These are phyloP conservation scores for Triops longicaudatus DNA, from an alignment of 1,140 invertebrate species.

Conservation along the genomic window DNA sequence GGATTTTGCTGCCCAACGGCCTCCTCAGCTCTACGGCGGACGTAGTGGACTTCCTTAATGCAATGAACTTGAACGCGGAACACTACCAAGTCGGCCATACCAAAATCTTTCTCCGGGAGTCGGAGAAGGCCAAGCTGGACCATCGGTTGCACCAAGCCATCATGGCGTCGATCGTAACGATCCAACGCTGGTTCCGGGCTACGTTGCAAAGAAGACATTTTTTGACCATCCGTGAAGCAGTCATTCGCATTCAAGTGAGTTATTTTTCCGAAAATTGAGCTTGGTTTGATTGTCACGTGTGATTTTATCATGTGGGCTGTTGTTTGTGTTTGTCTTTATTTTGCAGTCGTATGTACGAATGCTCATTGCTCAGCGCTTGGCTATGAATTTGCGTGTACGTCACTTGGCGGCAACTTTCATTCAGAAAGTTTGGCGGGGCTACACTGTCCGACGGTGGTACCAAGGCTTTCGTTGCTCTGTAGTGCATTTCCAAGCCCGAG, in stretches of 20 bases:
- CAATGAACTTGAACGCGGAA: constrained; percentile 69
- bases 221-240: constrained; percentile 59
- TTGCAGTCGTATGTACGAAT: constrained; percentile 55
- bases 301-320: constrained; percentile 21
- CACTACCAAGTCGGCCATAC: constrained; percentile 85
- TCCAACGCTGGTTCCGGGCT: constrained; percentile 85
- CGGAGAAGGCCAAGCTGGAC: constrained; percentile 87
- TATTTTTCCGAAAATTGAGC: constrained; percentile 14
- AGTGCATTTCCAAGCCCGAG: constrained; percentile 61
- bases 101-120: constrained; percentile 88
- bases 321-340: constrained; percentile 23
- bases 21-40: constrained; percentile 66
- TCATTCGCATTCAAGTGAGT: constrained; percentile 61
- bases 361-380: constrained; percentile 43
- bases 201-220: constrained; percentile 68
- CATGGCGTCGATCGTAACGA: constrained; percentile 78
- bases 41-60: constrained; percentile 67
- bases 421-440: constrained; percentile 64
- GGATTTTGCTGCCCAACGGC: constrained; percentile 82
- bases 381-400: constrained; percentile 38
- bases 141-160: constrained; percentile 87
- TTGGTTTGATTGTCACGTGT: constrained; percentile 7
- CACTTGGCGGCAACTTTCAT: constrained; percentile 60
- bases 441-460: constrained; percentile 56
- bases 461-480: constrained; percentile 50